phyloP scores from a whole-genome alignment of 2,888 invertebrate species.

The Metellina segmentata region DNA sequence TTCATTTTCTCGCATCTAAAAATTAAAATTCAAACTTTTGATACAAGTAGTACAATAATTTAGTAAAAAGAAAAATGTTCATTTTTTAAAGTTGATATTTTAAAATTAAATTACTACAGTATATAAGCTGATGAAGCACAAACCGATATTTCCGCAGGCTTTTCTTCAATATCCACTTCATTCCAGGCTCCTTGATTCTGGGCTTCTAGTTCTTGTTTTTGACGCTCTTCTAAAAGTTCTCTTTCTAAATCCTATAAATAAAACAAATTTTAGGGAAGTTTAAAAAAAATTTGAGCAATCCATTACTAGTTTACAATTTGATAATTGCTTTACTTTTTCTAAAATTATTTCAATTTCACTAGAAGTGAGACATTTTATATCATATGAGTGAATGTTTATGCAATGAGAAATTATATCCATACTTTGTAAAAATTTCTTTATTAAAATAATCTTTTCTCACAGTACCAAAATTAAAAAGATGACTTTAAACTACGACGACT shows the following conservation, averaged over 20 bases:
- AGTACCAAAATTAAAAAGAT: too few relatives aligned
- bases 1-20: constrained; percentile 79
- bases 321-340: background rate
- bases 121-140: background rate
- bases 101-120: background rate
- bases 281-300: background rate
- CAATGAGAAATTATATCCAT: too few relatives aligned
- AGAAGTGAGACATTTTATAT: background rate
- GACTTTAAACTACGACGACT: background rate
- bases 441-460: too few relatives aligned
- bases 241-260: constrained; percentile 83
- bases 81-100: background rate
- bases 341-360: background rate
- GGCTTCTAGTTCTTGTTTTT: constrained; percentile 82
- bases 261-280: constrained; percentile 79
- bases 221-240: constrained; percentile 80
- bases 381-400: too few relatives aligned
- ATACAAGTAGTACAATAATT: background rate
- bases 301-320: background rate
- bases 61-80: background rate
- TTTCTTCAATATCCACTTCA: constrained; percentile 86
- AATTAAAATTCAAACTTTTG: background rate
- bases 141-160: constrained; percentile 77
- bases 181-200: constrained; percentile 89
- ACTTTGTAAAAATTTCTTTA: too few relatives aligned